Base-by-base conservation (phyloP, 2,113 vertebrate genomes). In the Sinocyclocheilus maitianheensis region DNA sequence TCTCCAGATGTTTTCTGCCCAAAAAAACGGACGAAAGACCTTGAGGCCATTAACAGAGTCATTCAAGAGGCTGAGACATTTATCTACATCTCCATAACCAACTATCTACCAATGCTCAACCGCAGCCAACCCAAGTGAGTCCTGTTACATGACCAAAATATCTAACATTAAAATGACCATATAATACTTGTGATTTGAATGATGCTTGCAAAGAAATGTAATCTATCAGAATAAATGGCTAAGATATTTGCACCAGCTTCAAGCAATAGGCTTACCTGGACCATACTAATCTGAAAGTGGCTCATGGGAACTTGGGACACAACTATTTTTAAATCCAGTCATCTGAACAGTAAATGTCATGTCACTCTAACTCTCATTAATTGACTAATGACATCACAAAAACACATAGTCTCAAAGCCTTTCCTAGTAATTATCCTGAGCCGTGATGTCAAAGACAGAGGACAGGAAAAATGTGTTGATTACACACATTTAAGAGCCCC, bases 41-140 rank as follows among this genome's bases (percentile, higher is more conserved):
- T 97, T 6, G 97, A 98, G n/a, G 97, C 97, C 89, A 97, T 99
- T 92, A 95, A 95, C 92, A 95, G 92, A 1, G 96, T 99, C 86
- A 97, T 99, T 0, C 95, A 96, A 3, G 95, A 97, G 0, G 97
- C 98, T 0, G 93, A 91, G 3, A 95, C 94, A 65, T 99, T 97
- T 51, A 96, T 99, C 30, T 97, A 97, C 75, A 97, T 99, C 26
- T 97, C 98, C 14, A 96, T 97, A 89, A 97, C 92, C 9, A 96
- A 99, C 90, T 99, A 98, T 90, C 87, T 99, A 91, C 98, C 98
- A 0, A 94, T 97, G 14, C 85, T 97, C 20, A 94, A 93, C 92
- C 96, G 92, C 14, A 95, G 89, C 0, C 88, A 94, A 81, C 92
- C 94, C 89, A 95, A 94, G 97, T 97, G 86, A 92, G 94, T 91